These are phyloP conservation scores for Halcyon badia DNA, from an alignment of 2,797 vertebrate genomes.

Conservation along the genomic window DNA sequence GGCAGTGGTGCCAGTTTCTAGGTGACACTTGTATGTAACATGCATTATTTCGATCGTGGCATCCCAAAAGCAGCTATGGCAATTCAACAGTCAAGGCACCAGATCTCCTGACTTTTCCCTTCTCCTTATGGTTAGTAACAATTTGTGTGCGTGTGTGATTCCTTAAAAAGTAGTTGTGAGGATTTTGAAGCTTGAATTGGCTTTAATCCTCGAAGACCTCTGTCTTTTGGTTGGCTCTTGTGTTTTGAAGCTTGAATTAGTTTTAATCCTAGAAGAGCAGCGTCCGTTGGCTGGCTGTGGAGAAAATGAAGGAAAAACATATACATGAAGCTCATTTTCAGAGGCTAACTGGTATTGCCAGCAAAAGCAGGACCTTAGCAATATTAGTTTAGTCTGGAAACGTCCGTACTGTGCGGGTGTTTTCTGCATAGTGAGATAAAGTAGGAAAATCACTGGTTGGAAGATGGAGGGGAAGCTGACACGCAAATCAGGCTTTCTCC, in stretches of 20 bases:
- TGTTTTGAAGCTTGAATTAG: background rate
- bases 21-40: background rate
- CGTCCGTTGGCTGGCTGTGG: background rate
- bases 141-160: background rate
- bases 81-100: background rate
- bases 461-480: background rate
- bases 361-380: background rate
- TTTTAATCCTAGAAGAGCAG: background rate
- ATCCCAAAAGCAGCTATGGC: background rate
- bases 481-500: background rate
- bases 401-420: background rate
- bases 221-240: background rate
- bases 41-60: background rate
- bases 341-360: background rate
- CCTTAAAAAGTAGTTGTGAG: background rate
- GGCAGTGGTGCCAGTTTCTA: background rate
- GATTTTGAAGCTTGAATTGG: background rate
- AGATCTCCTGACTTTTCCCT: background rate
- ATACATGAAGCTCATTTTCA: background rate
- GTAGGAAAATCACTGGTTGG: background rate
- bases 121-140: background rate
- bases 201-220: background rate
- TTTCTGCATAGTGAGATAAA: background rate
- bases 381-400: background rate
- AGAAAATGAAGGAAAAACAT: background rate